phyloP scores from a whole-genome alignment of 2,113 vertebrate species.

The Raja brachyura region DNA sequence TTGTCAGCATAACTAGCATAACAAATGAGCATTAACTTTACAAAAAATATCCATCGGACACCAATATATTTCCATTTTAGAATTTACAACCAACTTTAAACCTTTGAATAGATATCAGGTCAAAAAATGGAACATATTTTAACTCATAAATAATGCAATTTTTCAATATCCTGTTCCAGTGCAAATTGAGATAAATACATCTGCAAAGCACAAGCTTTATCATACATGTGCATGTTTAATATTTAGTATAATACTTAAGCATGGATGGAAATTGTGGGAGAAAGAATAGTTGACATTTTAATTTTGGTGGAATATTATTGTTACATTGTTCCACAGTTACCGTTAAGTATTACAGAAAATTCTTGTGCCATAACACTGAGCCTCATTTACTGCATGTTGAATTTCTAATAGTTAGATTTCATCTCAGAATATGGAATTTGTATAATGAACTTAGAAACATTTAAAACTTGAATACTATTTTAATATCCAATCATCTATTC shows the following conservation, averaged over 20 bases:
- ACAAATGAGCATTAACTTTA: not conserved
- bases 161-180: not conserved
- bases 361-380: not conserved
- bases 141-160: not conserved
- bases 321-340: not conserved
- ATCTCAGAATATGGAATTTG: not conserved
- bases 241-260: slow-evolving; percentile 1
- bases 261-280: not conserved
- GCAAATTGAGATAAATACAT: not conserved
- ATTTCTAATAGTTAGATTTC: not conserved
- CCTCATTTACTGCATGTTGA: slow-evolving; percentile 4
- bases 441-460: not conserved
- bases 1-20: not conserved
- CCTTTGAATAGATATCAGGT: not conserved
- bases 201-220: slow-evolving; percentile 6
- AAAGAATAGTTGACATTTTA: not conserved
- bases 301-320: not conserved
- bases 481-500: slow-evolving; percentile 17
- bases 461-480: not conserved
- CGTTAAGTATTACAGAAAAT: not conserved
- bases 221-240: not conserved
- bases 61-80: not conserved
- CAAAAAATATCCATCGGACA: not conserved
- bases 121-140: not conserved
- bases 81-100: not conserved